Evolutionary conservation across 1,140 invertebrate genomes (phyloP), one percentile per base, ranked within the genome.

Genomic region (Heliconius eleuchia): DNA sequence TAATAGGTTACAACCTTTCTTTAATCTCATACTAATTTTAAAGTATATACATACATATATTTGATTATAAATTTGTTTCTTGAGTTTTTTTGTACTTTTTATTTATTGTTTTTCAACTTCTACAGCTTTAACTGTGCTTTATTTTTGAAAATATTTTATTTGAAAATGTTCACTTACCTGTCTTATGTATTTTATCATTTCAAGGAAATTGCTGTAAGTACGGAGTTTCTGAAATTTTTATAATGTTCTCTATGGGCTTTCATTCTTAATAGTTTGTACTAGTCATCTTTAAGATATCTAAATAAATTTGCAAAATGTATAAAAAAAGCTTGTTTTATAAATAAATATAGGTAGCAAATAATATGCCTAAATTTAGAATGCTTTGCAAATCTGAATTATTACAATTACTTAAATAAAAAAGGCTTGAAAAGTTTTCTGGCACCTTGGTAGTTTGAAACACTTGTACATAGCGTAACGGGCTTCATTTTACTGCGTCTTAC

Each of bases 401-500:
- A 57, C 1, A 57, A n/a, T 23, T 16, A 30, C 13, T 13, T 42
- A 46, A 18, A 23, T 23, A 23, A 23, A 23, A 23, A 71, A 5
- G 37, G 72, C 71, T 72, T 37, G 23, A 30, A 16, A 66, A 30
- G 4, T 23, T 30, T 11, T 9, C 71, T 72, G 71, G 37, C 27
- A 30, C 13, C 60, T 23, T 66, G 27, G 60, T 66, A 66, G 13
- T 30, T 23, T 27, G 11, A 30, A 18, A 66, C 23, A 66, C n/a
- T n/a, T 60, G 55, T 60, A 30, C 27, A 66, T 66, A 30, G 27
- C 3, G 9, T 66, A 27, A 30, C 34, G 76, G 73, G 9, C 37
- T 72, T 71, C 34, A 42, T 73, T 74, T 83, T 76, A 73, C 37
- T 55, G 78, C 72, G 95, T 72, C 19, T 72, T 72, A 72, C n/a